These are phyloP conservation scores for Prolemur simus DNA, from an alignment of 2,113 vertebrate genomes.

Conservation along the genomic window DNA sequence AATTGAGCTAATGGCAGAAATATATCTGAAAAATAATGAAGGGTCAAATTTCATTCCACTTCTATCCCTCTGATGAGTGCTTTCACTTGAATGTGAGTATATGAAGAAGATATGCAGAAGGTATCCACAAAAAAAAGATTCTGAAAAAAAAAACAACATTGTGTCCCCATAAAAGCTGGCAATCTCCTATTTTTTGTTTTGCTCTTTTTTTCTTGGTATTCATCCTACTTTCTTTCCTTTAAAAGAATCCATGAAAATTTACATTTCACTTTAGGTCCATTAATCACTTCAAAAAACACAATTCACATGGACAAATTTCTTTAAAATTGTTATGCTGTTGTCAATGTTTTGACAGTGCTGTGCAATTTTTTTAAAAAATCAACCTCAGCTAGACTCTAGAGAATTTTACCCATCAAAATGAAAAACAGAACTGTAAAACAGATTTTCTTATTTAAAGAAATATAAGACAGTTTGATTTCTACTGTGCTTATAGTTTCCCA, in stretches of 20 bases:
- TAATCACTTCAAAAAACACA: slow-evolving; percentile 43
- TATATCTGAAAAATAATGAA: not conserved
- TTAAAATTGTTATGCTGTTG: not conserved
- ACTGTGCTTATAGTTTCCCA: not conserved
- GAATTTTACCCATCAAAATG: not conserved
- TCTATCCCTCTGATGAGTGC: not conserved
- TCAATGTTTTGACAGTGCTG: slow-evolving; percentile 37
- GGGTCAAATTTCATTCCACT: not conserved
- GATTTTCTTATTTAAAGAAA: slow-evolving; percentile 52
- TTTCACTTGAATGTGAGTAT: not conserved
- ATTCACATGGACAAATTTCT: slow-evolving; percentile 5
- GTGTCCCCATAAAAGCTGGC: not conserved
- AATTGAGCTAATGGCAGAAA: not conserved
- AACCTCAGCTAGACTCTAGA: not conserved
- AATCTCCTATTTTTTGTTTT: slow-evolving; percentile 4
- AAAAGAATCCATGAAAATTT: not conserved
- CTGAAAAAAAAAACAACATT: not conserved
- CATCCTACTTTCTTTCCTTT: not conserved
- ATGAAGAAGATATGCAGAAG: not conserved
- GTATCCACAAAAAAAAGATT: not conserved
- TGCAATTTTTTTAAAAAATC: not conserved
- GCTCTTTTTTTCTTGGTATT: not conserved
- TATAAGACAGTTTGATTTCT: slow-evolving; percentile 4
- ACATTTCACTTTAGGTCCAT: slow-evolving; percentile 31
- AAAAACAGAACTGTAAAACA: not conserved